Percentiles rank a stretch among this genome's conserved stretches.
Evolutionary conservation across 2,888 invertebrate species (phyloP).

Genomic region (Chymomyza procnemis): DNA sequence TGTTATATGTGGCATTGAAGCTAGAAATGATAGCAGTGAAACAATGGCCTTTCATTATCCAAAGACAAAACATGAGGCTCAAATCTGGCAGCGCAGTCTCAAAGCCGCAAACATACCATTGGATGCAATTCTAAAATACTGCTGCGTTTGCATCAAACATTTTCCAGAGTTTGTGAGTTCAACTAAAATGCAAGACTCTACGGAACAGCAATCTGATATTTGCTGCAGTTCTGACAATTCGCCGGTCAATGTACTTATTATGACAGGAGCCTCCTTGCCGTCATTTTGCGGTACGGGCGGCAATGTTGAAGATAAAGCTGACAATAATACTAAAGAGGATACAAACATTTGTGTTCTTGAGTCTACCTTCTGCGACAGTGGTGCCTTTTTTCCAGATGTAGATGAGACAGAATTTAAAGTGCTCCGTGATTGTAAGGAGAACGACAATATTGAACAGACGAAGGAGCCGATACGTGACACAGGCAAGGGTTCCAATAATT

Average conservation of each 20-base stretch:
- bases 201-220: neutral
- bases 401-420: conserved; percentile 46
- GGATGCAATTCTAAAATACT: conserved; percentile 36
- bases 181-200: neutral
- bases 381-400: conserved; percentile 36
- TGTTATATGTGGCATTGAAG: conserved; percentile 51
- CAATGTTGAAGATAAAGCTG: neutral
- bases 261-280: conserved; percentile 41
- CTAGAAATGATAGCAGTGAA: conserved; percentile 19
- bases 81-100: conserved; percentile 57
- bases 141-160: conserved; percentile 56
- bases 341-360: conserved; percentile 51
- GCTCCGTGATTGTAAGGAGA: conserved; percentile 29
- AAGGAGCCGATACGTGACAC: neutral
- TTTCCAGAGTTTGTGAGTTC: conserved; percentile 53
- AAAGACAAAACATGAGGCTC: conserved; percentile 48
- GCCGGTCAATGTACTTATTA: conserved; percentile 45
- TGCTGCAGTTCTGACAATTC: neutral
- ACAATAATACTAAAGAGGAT: conserved; percentile 16
- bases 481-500: conserved; percentile 23
- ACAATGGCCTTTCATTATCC: conserved; percentile 43
- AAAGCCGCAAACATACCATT: conserved; percentile 35
- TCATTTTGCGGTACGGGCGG: conserved; percentile 22
- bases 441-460: conserved; percentile 20
- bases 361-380: conserved; percentile 39